A percentile compares a stretch with the other conserved stretches of the same genome.
phyloP scores from a whole-genome alignment of 2,113 vertebrate species.

The Lophochroa leadbeateri region DNA sequence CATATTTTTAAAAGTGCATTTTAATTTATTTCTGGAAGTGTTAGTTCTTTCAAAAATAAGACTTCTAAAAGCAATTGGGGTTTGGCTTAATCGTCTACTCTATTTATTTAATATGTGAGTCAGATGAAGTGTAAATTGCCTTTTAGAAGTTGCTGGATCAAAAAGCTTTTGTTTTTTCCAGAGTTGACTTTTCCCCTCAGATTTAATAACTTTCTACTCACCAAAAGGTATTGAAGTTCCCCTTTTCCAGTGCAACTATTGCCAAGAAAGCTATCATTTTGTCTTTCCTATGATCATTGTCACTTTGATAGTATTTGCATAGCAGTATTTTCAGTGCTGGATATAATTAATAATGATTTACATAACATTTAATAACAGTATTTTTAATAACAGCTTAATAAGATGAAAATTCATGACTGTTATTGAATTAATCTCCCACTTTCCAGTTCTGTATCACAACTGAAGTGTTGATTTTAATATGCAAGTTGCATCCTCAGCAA shows the following conservation, averaged over 20 bases:
- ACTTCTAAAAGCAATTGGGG: neutral
- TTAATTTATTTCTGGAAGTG: neutral
- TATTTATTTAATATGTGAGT: slow-evolving; percentile 23
- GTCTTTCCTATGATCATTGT: neutral
- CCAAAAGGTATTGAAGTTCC: neutral
- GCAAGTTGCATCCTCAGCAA: slow-evolving; percentile 25
- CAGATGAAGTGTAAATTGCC: slow-evolving; percentile 31
- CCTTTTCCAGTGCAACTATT: neutral
- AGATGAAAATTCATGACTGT: neutral
- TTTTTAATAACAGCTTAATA: neutral
- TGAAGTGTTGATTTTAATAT: slow-evolving; percentile 5
- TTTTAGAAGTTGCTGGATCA: slow-evolving; percentile 26
- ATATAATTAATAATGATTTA: slow-evolving; percentile 12
- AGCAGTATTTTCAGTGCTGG: neutral
- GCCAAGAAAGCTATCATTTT: neutral
- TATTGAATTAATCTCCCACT: neutral
- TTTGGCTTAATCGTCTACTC: slow-evolving; percentile 21
- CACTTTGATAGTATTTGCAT: neutral
- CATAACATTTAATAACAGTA: neutral
- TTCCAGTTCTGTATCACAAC: neutral
- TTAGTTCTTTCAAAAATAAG: slow-evolving; percentile 1
- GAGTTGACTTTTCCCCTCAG: neutral
- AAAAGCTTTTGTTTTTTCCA: slow-evolving; percentile 27
- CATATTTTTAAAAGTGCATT: neutral
- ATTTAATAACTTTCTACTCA: neutral